Percentiles rank a stretch among this genome's conserved stretches.
These are phyloP conservation scores for Drosophila peninsularis DNA, from an alignment of 2,888 invertebrate genomes.

Conservation along the genomic window DNA sequence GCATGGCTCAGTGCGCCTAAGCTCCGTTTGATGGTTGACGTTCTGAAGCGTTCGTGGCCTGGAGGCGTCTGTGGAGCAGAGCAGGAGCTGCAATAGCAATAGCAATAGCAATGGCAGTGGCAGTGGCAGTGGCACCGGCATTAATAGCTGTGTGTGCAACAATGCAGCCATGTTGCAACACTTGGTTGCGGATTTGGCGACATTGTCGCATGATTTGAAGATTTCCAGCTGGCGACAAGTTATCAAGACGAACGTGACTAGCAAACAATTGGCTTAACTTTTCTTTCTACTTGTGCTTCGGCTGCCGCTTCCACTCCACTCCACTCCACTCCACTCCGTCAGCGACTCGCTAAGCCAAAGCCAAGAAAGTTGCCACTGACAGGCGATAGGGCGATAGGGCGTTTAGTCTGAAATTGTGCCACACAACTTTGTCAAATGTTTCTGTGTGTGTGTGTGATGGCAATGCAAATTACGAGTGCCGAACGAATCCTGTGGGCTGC, in stretches of 20 bases:
- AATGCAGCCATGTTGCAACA: conserved; percentile 67
- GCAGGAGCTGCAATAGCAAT: conserved; percentile 9
- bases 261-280: conserved; percentile 76
- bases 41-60: conserved; percentile 40
- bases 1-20: conserved; percentile 70
- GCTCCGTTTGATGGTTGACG: conserved; percentile 66
- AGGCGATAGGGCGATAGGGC: conserved; percentile 41
- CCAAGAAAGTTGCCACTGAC: conserved; percentile 38
- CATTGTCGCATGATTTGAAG: conserved; percentile 75
- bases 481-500: conserved; percentile 26
- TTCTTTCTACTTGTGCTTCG: conserved; percentile 14
- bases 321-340: neutral
- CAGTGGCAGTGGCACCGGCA: conserved; percentile 24
- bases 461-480: conserved; percentile 17
- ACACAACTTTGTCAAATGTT: conserved; percentile 31
- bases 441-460: neutral
- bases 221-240: conserved; percentile 79
- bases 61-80: conserved; percentile 33
- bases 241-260: conserved; percentile 79
- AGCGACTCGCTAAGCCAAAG: neutral
- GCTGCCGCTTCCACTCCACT: conserved; percentile 6
- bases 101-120: conserved; percentile 5
- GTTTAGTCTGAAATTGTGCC: conserved; percentile 50
- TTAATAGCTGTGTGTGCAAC: conserved; percentile 41
- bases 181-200: conserved; percentile 75